Evolutionary conservation across 2,888 invertebrate species (phyloP), one percentile per base, ranked within the genome.

Genomic region (Eristalis intricaria): DNA sequence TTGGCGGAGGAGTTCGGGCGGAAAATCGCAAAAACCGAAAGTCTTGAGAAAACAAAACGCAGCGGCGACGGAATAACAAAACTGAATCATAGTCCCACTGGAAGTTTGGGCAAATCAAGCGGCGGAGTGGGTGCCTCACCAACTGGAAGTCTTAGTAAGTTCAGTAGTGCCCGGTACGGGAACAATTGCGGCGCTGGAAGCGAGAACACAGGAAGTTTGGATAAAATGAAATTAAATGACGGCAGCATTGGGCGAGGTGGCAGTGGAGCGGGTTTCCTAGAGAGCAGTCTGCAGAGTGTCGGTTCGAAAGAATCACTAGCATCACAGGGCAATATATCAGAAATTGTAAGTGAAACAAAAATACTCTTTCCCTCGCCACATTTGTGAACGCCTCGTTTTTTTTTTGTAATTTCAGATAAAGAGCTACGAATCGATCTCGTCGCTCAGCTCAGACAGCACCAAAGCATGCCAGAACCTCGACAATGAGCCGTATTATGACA

Each of bases 401-500:
- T 13, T 56, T 26, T 23, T 60, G 26, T 26, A 15, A 60, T 60
- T 74, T 1, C 89, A 95, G 95, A 95, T 95, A 68, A 95, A 95
- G 92, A 95, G 95, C 90, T 95, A 95, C 90, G 95, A 95, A 91
- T 95, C 95, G 23, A 95, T 95, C 58, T 95, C 95, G 84, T 95
- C 95, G 0, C 90, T 95, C 63, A 95, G 95, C 64, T 95, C 95
- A 66, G 95, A 95, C 79, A 92, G 93, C 86, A 89, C 95, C 93
- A 91, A 93, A 93, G 87, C 94, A 92, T 8, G 94, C 93, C 86
- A 94, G 93, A 74, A 94, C 93, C 87, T 94, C 92, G 89, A 95
- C 64, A 93, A 95, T 89, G 96, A 96, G 90, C 96, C 96, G 0
- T 96, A 95, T 90, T 96, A 96, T 90, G 96, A 96, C 90, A 95